A percentile compares a stretch with the other conserved stretches of the same genome.
phyloP scores from a whole-genome alignment of 2,888 invertebrate species.

The Cantharis rufa region DNA sequence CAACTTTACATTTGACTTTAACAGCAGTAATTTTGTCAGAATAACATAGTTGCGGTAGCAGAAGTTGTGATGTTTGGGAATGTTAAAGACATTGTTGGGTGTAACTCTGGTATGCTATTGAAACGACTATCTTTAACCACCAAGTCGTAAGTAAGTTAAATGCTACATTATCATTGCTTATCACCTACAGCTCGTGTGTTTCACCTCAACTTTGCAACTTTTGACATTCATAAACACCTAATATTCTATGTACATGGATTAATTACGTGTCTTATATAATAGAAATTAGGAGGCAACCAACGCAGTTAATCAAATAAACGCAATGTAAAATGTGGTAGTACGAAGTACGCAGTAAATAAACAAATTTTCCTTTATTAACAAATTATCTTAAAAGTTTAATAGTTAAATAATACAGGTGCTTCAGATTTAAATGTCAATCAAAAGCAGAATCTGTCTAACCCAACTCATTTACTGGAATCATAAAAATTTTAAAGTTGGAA shows the following conservation, averaged over 20 bases:
- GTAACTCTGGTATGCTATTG: slow-evolving; percentile 25
- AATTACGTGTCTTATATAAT: background rate
- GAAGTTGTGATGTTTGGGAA: slow-evolving; percentile 30
- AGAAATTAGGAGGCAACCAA: background rate
- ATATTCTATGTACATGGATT: background rate
- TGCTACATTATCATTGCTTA: slow-evolving; percentile 14
- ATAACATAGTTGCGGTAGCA: slow-evolving; percentile 29
- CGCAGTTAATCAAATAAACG: background rate
- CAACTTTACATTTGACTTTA: slow-evolving; percentile 28
- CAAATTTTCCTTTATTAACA: background rate
- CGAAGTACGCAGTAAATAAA: too few species aligned
- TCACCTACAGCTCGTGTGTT: slow-evolving; percentile 6
- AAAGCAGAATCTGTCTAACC: background rate
- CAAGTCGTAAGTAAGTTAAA: slow-evolving; percentile 19
- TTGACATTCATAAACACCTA: slow-evolving; percentile 1
- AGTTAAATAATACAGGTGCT: background rate
- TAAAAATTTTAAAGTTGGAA: background rate
- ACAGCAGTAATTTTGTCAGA: slow-evolving; percentile 30
- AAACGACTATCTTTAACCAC: slow-evolving; percentile 26
- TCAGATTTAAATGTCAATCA: background rate
- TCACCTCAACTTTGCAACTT: background rate
- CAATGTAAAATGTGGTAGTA: background rate
- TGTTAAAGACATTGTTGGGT: slow-evolving; percentile 32
- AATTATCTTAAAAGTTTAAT: background rate
- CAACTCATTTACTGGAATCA: background rate